Conservation (phyloP, 2,888 invertebrate genomes). For the Listrodromus nycthemerus region DNA sequence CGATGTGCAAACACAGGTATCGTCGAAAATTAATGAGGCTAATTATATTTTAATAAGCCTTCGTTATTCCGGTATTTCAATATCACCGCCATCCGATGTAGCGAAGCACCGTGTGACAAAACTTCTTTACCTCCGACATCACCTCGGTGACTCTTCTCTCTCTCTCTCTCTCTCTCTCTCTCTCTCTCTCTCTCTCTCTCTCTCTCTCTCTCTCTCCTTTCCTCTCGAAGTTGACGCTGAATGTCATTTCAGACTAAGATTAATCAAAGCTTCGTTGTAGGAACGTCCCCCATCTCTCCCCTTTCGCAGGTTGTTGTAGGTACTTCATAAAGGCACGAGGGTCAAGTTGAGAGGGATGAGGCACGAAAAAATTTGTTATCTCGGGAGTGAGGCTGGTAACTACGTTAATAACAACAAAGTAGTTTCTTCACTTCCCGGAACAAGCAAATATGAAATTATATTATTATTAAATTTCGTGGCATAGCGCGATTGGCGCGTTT, state of each 20-base stretch:
- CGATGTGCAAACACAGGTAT: slow-evolving; percentile 19
- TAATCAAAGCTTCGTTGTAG: slow-evolving; percentile 6
- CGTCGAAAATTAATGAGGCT: slow-evolving; percentile 71
- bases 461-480: slow-evolving; percentile 27
- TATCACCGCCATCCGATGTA: slow-evolving; percentile 58
- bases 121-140: slow-evolving; percentile 33
- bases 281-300: neutral
- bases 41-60: slow-evolving; percentile 76
- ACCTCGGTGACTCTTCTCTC: slow-evolving; percentile 8
- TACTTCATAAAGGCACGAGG: neutral
- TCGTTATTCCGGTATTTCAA: slow-evolving; percentile 72
- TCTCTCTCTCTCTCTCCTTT: neutral
- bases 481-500: neutral
- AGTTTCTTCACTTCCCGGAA: neutral
- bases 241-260: neutral
- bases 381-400: neutral
- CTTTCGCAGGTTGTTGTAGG: neutral
- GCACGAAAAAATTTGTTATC: neutral
- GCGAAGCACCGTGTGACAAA: slow-evolving; percentile 22
- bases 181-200: neutral
- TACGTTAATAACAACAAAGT: neutral
- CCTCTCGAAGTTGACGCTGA: slow-evolving; percentile 20
- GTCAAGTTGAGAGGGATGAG: neutral
- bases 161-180: neutral
- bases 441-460: slow-evolving; percentile 4